Conservation (phyloP, 2,113 vertebrate genomes). For the Antechinus flavipes region DNA sequence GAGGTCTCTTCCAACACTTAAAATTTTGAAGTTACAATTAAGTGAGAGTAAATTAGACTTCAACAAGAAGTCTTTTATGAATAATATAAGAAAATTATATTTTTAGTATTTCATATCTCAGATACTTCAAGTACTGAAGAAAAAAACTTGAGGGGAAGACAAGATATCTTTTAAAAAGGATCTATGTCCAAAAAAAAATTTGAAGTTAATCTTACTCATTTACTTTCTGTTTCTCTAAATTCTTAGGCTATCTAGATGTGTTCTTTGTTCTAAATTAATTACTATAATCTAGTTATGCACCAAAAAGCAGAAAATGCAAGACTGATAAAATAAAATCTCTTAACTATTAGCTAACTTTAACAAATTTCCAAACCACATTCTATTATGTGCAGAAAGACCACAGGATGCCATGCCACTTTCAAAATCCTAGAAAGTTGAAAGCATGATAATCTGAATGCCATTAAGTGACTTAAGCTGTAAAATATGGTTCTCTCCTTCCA, state of each 20-base stretch:
- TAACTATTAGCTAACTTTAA: background rate
- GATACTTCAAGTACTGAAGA: background rate
- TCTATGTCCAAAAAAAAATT: background rate
- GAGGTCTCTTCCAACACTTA: background rate
- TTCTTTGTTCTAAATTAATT: background rate
- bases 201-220: conserved; percentile 17
- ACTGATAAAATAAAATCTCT: conserved; percentile 12
- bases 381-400: background rate
- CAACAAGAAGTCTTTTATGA: background rate
- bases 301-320: conserved; percentile 10
- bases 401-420: background rate
- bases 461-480: background rate
- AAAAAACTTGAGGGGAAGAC: background rate
- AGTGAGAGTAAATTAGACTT: background rate
- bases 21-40: background rate
- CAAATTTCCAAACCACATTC: conserved; percentile 18
- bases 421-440: conserved; percentile 42
- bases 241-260: conserved; percentile 6
- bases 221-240: conserved; percentile 7
- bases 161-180: background rate
- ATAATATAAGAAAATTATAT: conserved; percentile 4
- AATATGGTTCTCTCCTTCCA: background rate
- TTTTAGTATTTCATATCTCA: background rate
- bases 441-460: conserved; percentile 2
- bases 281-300: background rate